Evolutionary conservation across 2,888 invertebrate species (phyloP), one percentile per base, ranked within the genome.

Genomic region (Drosophila picticornis): DNA sequence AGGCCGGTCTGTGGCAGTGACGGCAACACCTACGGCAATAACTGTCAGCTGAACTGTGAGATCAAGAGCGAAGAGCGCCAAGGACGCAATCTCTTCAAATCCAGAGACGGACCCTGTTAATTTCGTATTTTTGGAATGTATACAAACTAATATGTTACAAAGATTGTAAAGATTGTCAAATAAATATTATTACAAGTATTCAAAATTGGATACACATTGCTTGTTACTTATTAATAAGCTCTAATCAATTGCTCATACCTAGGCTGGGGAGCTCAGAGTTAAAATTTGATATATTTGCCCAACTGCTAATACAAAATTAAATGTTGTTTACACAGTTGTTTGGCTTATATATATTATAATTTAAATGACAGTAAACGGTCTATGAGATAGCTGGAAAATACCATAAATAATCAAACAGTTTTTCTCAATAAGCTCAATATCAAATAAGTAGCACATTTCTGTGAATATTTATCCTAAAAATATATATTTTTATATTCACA

Each of bases 31-130:
- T 34, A 34, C 4, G 1, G 34, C 34, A 13, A 34, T 4, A 13
- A 1, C 1, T 34, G 34, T 13, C 13, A 13, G 36, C 77, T 92
- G 55, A 6, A 59, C 0, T 92, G 92, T 55, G 74, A 5, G n/a
- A 10, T 10, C n/a, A 10, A 2, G 72, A 9, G 74, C 77, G 22
- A 63, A 75, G 13, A 73, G 50, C 76, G 79, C 0, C 61, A 72
- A 16, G 85, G 82, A 5, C 80, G 75, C 53, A 71, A 46, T 19
- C 51, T 91, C 40, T 52, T 27, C 0, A 10, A 77, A 13, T 38
- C 59, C 19, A 81, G 67, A 46, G 5, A 43, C 5, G 90, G 91
- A 36, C 11, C 2, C 2, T 90, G 91, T 60, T 38, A 19, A 38
- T 9, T 19, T 19, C 19, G 2, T n/a, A 10, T 40, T 40, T 5